Percentiles rank a stretch among this genome's conserved stretches.
Conservation (phyloP, 2,888 invertebrate genomes). For the Smittia aterrima region DNA sequence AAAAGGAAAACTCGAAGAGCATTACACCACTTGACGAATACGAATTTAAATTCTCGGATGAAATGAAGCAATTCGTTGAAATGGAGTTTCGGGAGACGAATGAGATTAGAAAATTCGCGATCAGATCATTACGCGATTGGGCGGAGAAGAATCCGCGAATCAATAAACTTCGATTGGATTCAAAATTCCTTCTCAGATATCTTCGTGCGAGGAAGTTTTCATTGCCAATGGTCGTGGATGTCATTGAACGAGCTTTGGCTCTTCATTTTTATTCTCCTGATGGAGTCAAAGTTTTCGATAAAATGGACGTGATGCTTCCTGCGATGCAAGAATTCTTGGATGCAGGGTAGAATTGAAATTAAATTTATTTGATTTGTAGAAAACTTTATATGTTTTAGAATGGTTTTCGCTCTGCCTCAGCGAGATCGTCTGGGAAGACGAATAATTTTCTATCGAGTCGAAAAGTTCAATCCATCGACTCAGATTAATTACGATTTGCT, state of each 20-base stretch:
- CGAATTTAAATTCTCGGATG: constrained; percentile 60
- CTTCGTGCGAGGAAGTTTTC: constrained; percentile 78
- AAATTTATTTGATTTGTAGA: constrained; percentile 47
- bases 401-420: constrained; percentile 74
- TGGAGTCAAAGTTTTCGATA: no score
- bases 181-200: constrained; percentile 69
- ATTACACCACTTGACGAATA: constrained; percentile 66
- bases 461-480: constrained; percentile 63
- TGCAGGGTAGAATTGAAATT: constrained; percentile 58
- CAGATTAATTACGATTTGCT: not conserved
- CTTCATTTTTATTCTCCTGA: no score
- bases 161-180: constrained; percentile 65
- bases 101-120: constrained; percentile 62
- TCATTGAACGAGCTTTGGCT: constrained; percentile 74
- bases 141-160: constrained; percentile 63
- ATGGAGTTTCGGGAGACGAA: constrained; percentile 70
- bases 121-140: constrained; percentile 68
- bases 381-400: constrained; percentile 55
- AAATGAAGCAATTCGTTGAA: constrained; percentile 64
- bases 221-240: constrained; percentile 74
- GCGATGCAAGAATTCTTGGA: constrained; percentile 70
- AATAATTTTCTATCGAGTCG: constrained; percentile 73
- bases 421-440: constrained; percentile 71
- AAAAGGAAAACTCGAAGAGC: constrained; percentile 51
- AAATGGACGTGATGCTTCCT: no score